These are phyloP conservation scores for Netelia inedita DNA, from an alignment of 2,888 invertebrate species.

Conservation along the genomic window DNA sequence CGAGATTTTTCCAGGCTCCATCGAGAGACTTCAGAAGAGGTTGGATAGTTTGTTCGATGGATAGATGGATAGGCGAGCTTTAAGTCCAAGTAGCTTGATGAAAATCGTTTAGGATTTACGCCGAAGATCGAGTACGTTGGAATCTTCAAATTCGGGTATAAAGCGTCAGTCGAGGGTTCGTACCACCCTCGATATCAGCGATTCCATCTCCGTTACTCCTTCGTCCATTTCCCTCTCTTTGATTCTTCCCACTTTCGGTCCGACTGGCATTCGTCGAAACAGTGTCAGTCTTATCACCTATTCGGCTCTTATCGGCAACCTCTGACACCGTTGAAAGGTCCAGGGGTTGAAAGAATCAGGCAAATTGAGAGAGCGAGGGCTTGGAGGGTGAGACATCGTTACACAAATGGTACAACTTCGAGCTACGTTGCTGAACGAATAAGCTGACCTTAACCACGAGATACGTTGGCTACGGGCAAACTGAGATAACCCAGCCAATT, in stretches of 20 bases:
- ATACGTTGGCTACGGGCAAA: neutral
- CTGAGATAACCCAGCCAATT: neutral
- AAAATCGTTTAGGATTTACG: constrained; percentile 9
- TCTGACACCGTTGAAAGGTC: neutral
- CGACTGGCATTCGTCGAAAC: neutral
- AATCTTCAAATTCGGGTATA: too few relatives aligned
- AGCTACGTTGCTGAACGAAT: constrained; percentile 20
- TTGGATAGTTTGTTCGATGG: neutral
- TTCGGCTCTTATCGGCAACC: too few relatives aligned
- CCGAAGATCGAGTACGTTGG: neutral
- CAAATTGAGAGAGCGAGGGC: neutral
- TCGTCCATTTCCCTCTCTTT: neutral
- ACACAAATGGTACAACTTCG: constrained; percentile 35
- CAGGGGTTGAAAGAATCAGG: neutral
- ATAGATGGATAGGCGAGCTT: neutral
- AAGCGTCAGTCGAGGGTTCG: too few relatives aligned
- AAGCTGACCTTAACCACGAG: constrained; percentile 24
- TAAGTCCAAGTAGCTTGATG: neutral
- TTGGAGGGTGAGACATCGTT: constrained; percentile 15
- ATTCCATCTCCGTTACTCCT: too few relatives aligned
- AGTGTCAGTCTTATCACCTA: too few relatives aligned
- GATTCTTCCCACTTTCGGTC: neutral
- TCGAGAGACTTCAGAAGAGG: neutral
- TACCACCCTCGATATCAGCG: too few relatives aligned
- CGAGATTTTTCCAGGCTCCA: constrained; percentile 22